phyloP scores from a whole-genome alignment of 2,797 vertebrate species.

The Pseudochirops cupreus region DNA sequence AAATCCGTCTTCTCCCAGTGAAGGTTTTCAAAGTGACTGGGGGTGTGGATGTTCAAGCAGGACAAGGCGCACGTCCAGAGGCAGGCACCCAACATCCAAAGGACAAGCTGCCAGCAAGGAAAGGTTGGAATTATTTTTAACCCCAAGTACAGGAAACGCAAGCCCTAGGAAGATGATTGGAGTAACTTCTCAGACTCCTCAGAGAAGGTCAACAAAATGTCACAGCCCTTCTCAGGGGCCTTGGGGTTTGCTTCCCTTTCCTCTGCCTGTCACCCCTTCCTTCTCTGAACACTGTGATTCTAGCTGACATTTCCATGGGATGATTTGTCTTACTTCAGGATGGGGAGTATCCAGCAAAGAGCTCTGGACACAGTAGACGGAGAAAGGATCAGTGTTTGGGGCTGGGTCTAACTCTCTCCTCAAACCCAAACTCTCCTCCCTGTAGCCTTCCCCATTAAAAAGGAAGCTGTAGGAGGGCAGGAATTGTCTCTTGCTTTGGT shows the following conservation, averaged over 20 bases:
- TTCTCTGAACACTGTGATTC: background rate
- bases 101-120: constrained; percentile 17
- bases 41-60: background rate
- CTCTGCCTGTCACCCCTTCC: background rate
- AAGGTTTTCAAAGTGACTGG: constrained; percentile 24
- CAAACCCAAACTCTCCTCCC: background rate
- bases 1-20: background rate
- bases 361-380: background rate
- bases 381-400: background rate
- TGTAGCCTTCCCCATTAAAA: background rate
- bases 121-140: background rate
- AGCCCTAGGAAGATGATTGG: constrained; percentile 8
- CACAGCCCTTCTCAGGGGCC: background rate
- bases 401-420: background rate
- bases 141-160: constrained; percentile 5
- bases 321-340: background rate
- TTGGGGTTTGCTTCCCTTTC: background rate
- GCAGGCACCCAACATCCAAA: constrained; percentile 7
- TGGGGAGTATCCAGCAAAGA: background rate
- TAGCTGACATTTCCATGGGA: background rate
- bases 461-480: background rate
- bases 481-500: background rate
- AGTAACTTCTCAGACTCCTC: constrained; percentile 36
- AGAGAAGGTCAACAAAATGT: constrained; percentile 18
- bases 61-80: background rate